Evolutionary conservation across 1,140 invertebrate species (phyloP).

Genomic region (Ridgeia piscesae): DNA sequence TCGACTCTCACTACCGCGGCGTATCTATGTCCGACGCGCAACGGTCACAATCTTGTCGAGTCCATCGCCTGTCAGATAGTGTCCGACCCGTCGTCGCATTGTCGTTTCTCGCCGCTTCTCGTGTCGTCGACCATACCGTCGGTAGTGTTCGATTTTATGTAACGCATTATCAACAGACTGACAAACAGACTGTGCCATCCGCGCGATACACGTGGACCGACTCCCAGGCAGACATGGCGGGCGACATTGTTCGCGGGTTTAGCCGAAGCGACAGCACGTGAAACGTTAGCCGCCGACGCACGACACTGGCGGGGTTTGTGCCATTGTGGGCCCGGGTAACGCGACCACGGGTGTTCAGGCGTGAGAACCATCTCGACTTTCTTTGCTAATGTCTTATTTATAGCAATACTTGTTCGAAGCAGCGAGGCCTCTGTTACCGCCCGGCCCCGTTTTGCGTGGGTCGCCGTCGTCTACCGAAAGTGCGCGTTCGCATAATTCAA

Average conservation of each 20-base stretch:
- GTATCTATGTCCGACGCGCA: too few species aligned
- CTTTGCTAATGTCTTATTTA: constrained; percentile 6
- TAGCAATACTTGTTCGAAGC: neutral
- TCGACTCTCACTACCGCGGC: neutral
- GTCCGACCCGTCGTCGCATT: neutral
- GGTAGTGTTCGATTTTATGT: neutral
- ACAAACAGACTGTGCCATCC: too few species aligned
- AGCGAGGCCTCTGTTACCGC: neutral
- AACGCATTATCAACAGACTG: neutral
- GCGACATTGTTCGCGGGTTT: neutral
- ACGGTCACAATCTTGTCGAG: neutral
- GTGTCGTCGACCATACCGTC: neutral
- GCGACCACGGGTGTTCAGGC: neutral
- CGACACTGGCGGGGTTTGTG: neutral
- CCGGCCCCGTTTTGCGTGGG: neutral
- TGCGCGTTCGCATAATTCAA: neutral
- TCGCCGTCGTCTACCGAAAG: neutral
- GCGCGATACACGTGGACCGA: neutral
- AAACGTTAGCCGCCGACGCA: neutral
- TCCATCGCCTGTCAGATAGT: neutral
- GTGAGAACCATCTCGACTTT: neutral
- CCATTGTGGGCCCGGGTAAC: neutral
- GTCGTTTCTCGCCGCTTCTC: neutral
- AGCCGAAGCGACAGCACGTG: neutral
- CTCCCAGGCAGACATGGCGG: neutral